Evolutionary conservation across 2,113 vertebrate genomes (phyloP).

Genomic region (Naja naja): DNA sequence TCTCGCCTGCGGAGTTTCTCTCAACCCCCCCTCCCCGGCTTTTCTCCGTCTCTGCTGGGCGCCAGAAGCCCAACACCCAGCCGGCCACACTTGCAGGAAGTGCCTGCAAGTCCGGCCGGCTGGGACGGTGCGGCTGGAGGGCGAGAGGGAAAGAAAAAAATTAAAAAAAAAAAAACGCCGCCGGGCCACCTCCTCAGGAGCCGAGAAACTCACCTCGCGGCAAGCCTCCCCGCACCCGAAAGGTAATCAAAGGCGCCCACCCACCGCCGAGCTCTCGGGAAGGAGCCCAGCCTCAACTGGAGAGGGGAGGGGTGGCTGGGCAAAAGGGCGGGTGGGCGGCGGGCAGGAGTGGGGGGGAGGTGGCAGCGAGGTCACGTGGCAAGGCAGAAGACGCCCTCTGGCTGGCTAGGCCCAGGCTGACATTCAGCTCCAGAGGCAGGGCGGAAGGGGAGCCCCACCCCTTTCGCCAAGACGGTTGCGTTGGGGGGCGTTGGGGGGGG

Average conservation of each 20-base stretch:
- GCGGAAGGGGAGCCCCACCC: background rate
- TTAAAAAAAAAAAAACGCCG: background rate
- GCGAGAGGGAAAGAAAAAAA: background rate
- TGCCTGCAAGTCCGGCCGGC: slow-evolving; percentile 8
- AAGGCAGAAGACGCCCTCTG: background rate
- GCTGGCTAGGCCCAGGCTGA: background rate
- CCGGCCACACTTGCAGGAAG: slow-evolving; percentile 20
- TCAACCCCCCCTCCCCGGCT: too few species aligned
- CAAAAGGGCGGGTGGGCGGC: background rate
- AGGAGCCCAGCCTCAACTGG: background rate
- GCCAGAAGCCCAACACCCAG: background rate
- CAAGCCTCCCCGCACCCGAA: background rate
- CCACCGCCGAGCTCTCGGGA: background rate
- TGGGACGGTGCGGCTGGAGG: background rate
- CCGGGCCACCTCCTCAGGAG: background rate
- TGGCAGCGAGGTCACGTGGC: background rate
- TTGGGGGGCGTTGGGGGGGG: background rate
- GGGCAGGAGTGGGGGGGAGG: background rate
- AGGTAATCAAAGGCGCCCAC: background rate
- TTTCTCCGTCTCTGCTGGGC: too few species aligned
- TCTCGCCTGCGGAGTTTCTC: background rate
- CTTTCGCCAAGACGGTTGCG: background rate
- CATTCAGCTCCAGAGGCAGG: background rate
- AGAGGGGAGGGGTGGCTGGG: background rate
- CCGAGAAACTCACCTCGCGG: background rate